Evolutionary conservation across 2,113 vertebrate species (phyloP).

Genomic region (Petrocephalus zakoni): DNA sequence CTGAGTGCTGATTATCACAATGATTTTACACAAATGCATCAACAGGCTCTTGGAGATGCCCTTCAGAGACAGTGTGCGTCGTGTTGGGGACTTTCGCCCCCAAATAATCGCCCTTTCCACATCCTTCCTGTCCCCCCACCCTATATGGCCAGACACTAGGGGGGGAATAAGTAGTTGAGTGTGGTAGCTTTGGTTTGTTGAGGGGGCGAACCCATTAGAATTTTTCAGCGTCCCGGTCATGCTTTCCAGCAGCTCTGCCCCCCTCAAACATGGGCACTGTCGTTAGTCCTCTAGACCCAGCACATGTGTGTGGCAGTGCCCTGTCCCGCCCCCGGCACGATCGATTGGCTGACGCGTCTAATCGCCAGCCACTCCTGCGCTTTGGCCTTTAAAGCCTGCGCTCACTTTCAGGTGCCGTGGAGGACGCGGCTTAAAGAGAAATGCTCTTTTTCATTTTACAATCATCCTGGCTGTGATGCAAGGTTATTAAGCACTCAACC

Average conservation of each 20-base stretch:
- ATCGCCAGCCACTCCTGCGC: neutral
- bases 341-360: neutral
- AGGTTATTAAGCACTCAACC: slow-evolving; percentile 13
- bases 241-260: neutral
- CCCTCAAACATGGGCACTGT: neutral
- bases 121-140: neutral
- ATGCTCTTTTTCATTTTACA: neutral
- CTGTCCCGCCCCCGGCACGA: neutral
- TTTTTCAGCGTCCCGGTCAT: neutral
- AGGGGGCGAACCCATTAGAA: neutral
- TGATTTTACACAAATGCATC: neutral
- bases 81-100: neutral
- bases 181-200: neutral
- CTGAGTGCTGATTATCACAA: slow-evolving; percentile 52
- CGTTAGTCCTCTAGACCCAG: neutral
- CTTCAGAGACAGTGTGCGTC: neutral
- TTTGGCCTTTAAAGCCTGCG: slow-evolving; percentile 5
- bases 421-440: neutral
- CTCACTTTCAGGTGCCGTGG: neutral
- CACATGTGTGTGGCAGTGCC: neutral
- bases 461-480: neutral
- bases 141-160: neutral
- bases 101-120: neutral
- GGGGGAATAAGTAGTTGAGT: neutral
- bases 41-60: neutral